Evolutionary conservation across 2,888 invertebrate species (phyloP), one percentile per base, ranked within the genome.

Genomic region (Scaptomyza cyrtandrae): DNA sequence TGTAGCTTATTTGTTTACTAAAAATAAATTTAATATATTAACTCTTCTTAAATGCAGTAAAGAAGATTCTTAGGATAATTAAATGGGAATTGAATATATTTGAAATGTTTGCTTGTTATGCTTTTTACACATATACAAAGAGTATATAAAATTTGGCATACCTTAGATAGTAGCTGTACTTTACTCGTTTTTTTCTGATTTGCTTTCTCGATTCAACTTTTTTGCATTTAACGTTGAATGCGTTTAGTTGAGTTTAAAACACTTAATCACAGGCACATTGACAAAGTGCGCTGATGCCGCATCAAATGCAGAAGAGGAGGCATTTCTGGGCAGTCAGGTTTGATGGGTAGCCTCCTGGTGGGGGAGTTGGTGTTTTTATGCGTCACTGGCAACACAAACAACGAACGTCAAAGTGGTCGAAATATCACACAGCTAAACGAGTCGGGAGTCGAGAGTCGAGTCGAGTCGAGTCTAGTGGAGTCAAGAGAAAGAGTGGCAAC

Each of bases 211-310:
- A 60, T 70, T 72, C 63, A 63, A 54, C 64, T 76, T 76, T 75
- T 69, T 71, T 50, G 72, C 71, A 78, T 88, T 82, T 75, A 81
- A 75, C 78, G 76, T 72, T 73, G 88, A 88, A 87, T 87, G 86
- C 86, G 82, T 88, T 88, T 80, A n/a, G n/a, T n/a, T 71, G 76
- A 71, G 80, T 85, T 83, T 71, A 83, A 87, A 89, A 71, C 89
- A 86, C 83, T 86, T 86, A 81, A 86, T 83, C 88, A 87, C 66
- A 70, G 75, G 60, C 83, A 69, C 74, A 78, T 74, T 87, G 89
- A 89, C 86, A 87, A 86, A 88, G 83, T 89, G 81, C 74, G 75
- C 63, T 56, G 74, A 70, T 74, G 81, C 70, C 73, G 71, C 85
- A 86, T 86, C 79, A 85, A 88, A 77, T 80, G 77, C 88, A 83